Conservation (phyloP, 2,888 invertebrate genomes). For the Pyrrhia umbra region DNA sequence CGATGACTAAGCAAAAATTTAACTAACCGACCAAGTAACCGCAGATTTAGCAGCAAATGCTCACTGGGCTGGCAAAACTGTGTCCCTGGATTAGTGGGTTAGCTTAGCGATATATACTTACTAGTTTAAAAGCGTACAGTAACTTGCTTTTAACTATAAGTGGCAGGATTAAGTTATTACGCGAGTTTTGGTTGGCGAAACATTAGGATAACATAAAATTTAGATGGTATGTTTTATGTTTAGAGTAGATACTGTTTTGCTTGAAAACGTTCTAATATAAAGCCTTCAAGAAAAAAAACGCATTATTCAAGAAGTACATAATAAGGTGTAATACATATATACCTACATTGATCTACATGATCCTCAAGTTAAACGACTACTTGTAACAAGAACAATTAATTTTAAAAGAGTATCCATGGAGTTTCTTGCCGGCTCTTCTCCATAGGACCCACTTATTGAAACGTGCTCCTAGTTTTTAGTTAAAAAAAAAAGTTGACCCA, state of each 20-base stretch:
- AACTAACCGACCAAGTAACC: constrained; percentile 41
- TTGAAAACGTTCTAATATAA: not conserved
- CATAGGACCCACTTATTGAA: no score
- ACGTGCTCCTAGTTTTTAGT: no score
- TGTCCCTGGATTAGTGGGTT: constrained; percentile 56
- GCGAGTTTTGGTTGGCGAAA: constrained; percentile 19
- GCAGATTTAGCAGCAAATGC: constrained; percentile 34
- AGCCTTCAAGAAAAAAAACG: no score
- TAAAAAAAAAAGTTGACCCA: no score
- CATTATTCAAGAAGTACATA: no score
- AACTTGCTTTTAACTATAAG: constrained; percentile 43
- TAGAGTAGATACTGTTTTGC: not conserved
- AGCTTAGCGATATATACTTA: constrained; percentile 48
- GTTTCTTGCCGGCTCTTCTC: no score
- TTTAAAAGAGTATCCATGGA: no score
- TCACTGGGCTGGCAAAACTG: constrained; percentile 63
- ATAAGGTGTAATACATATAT: no score
- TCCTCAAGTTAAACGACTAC: no score
- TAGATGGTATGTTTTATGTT: not conserved
- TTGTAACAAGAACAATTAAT: no score
- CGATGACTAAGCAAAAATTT: constrained; percentile 54
- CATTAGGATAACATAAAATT: not conserved
- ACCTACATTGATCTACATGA: no score
- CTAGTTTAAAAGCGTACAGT: constrained; percentile 41
- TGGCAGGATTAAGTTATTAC: constrained; percentile 31